Conservation (phyloP, 2,113 vertebrate genomes). For the Elephantulus edwardii region DNA sequence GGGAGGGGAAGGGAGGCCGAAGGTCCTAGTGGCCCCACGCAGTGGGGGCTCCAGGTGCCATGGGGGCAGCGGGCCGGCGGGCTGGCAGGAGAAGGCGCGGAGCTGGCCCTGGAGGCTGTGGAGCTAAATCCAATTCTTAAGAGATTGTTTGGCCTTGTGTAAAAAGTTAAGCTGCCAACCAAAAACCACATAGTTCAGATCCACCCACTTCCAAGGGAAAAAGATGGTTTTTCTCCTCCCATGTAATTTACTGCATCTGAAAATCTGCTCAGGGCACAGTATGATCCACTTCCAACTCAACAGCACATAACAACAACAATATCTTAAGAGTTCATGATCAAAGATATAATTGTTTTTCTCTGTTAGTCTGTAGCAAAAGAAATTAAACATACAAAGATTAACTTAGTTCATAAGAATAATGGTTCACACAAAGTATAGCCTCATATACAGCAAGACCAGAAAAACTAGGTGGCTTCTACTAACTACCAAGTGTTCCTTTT, state of each 20-base stretch:
- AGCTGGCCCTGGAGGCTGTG: conserved; percentile 71
- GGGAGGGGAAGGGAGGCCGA: neutral
- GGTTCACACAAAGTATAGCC: neutral
- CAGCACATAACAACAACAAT: too few species aligned
- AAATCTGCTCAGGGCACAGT: too few species aligned
- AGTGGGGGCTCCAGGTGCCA: conserved; percentile 30
- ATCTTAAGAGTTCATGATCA: neutral
- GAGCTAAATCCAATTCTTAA: neutral
- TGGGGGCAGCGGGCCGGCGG: conserved; percentile 45
- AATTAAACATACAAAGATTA: neutral
- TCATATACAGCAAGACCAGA: neutral
- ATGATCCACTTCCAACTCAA: too few species aligned
- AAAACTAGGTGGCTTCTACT: neutral
- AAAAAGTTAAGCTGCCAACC: too few species aligned
- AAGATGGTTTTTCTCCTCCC: too few species aligned
- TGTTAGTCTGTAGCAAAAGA: neutral
- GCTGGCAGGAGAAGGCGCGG: conserved; percentile 66
- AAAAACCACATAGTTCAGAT: too few species aligned
- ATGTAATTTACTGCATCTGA: too few species aligned
- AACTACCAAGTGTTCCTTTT: too few species aligned
- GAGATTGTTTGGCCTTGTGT: too few species aligned
- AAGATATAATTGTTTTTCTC: neutral
- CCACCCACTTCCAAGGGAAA: too few species aligned
- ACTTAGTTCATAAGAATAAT: neutral
- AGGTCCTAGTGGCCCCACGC: conserved; percentile 55